phyloP scores from a whole-genome alignment of 2,888 invertebrate species.

The Perizoma flavofasciatum region DNA sequence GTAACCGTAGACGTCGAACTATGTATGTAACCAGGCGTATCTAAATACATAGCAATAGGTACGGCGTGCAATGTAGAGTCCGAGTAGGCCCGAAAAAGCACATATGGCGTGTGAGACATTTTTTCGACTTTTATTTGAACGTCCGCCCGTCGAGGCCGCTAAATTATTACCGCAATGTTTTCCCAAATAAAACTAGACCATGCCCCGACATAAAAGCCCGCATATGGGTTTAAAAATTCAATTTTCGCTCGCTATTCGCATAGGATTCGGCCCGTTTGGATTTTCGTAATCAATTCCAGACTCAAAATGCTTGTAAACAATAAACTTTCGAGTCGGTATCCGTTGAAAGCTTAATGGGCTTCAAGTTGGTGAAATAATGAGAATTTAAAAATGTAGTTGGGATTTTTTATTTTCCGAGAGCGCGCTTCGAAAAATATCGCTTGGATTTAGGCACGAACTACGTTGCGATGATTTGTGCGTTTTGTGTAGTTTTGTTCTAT shows the following conservation, averaged over 20 bases:
- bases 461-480: slow-evolving; percentile 7
- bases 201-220: slow-evolving; percentile 46
- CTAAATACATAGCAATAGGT: slow-evolving; percentile 9
- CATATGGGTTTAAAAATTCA: slow-evolving; percentile 58
- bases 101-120: slow-evolving; percentile 42
- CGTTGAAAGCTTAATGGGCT: slow-evolving; percentile 44
- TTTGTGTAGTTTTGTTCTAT: slow-evolving; percentile 22
- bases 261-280: slow-evolving; percentile 43
- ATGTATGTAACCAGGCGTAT: slow-evolving; percentile 1
- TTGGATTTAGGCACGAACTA: slow-evolving; percentile 9
- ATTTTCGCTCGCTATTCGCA: slow-evolving; percentile 48
- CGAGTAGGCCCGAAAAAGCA: slow-evolving; percentile 42
- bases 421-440: slow-evolving; percentile 39
- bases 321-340: slow-evolving; percentile 39
- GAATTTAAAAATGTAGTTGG: slow-evolving; percentile 57
- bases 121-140: slow-evolving; percentile 48
- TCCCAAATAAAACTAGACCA: slow-evolving; percentile 51
- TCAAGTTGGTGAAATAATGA: slow-evolving; percentile 48
- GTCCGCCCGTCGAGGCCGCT: slow-evolving; percentile 42
- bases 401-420: slow-evolving; percentile 34
- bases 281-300: slow-evolving; percentile 54
- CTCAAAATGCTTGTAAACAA: slow-evolving; percentile 48
- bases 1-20: slow-evolving; percentile 1
- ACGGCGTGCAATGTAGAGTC: slow-evolving; percentile 33
- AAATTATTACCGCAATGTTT: slow-evolving; percentile 62